A percentile compares a stretch with the other conserved stretches of the same genome.
Conservation (phyloP, 2,113 vertebrate species). For the Ceyx cyanopectus region DNA sequence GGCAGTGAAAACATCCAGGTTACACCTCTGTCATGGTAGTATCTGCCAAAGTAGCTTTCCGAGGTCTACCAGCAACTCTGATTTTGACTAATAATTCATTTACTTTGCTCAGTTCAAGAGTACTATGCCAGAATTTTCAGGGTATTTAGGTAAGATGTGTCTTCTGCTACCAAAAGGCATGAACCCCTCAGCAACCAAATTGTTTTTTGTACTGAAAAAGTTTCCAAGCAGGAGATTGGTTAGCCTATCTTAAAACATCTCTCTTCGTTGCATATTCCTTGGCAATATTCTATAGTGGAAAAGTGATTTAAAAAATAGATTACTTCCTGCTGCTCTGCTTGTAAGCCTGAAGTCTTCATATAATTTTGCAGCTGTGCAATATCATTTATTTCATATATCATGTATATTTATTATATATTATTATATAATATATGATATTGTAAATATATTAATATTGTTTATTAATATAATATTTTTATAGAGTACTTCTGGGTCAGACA, state of each 20-base stretch:
- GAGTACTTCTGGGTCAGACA: too few species aligned
- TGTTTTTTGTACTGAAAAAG: neutral
- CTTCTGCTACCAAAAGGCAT: neutral
- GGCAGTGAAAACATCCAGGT: neutral
- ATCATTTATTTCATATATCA: neutral
- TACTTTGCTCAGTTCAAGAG: neutral
- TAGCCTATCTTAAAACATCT: neutral
- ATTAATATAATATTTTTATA: too few species aligned
- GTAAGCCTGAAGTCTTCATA: neutral
- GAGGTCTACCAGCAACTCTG: neutral
- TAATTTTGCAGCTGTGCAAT: slow-evolving; percentile 11
- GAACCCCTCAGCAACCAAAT: neutral
- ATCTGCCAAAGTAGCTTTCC: neutral
- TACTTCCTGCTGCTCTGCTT: neutral
- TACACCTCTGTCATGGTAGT: neutral
- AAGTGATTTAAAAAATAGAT: neutral
- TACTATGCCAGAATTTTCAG: neutral
- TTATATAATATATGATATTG: too few species aligned
- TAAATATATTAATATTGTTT: too few species aligned
- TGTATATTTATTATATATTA: too few species aligned
- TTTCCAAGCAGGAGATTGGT: neutral
- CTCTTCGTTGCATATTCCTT: neutral
- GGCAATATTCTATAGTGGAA: neutral
- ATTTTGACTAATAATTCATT: neutral
- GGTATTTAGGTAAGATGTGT: neutral